Evolutionary conservation across 2,113 vertebrate species (phyloP).

Genomic region (Oophaga pumilio): DNA sequence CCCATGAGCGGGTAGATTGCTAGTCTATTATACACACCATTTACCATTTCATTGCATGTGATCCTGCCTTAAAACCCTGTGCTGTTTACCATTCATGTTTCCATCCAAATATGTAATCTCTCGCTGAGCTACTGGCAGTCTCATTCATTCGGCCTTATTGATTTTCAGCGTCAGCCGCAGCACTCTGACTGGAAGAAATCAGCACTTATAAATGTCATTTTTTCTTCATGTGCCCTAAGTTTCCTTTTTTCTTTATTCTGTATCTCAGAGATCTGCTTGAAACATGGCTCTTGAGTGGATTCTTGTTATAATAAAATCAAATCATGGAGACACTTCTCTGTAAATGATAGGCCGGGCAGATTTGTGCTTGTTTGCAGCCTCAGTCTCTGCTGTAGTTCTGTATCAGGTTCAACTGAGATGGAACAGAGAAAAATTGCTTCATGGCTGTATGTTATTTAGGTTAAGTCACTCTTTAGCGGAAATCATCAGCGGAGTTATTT

Average conservation of each 20-base stretch:
- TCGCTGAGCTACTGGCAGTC: conserved; percentile 34
- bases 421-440: not conserved
- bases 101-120: conserved; percentile 44
- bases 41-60: conserved; percentile 41
- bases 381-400: not conserved
- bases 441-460: conserved; percentile 26
- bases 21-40: conserved; percentile 40
- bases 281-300: conserved; percentile 30
- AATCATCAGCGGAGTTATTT: not conserved
- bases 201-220: conserved; percentile 32
- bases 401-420: not conserved
- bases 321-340: conserved; percentile 28
- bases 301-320: conserved; percentile 40
- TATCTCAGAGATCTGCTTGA: conserved; percentile 20
- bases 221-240: conserved; percentile 32
- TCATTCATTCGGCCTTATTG: conserved; percentile 41
- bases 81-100: conserved; percentile 44
- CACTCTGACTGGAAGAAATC: conserved; percentile 33
- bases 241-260: conserved; percentile 23
- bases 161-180: conserved; percentile 28
- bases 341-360: conserved; percentile 26
- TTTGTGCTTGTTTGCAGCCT: conserved; percentile 11
- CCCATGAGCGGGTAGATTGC: conserved; percentile 31
- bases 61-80: conserved; percentile 35
- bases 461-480: conserved; percentile 15